These are phyloP conservation scores for Drosophila maculinotata DNA, from an alignment of 2,888 invertebrate species.

Conservation along the genomic window DNA sequence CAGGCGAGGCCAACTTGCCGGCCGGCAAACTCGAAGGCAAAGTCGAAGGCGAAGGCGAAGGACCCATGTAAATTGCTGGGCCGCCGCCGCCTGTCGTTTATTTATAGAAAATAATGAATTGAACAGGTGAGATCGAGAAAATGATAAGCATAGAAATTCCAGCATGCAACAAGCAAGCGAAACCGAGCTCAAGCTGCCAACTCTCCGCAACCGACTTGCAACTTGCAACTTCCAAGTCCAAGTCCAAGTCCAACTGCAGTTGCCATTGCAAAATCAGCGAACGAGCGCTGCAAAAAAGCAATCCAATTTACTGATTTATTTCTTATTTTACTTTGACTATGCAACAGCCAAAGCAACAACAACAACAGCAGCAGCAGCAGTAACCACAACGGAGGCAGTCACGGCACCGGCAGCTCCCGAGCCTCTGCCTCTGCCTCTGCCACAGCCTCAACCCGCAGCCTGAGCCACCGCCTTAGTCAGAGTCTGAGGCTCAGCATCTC, in stretches of 20 bases:
- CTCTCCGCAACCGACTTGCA: constrained; percentile 7
- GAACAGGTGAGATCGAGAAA: constrained; percentile 81
- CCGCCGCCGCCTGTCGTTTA: constrained; percentile 66
- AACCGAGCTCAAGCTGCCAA: constrained; percentile 17
- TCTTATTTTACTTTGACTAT: constrained; percentile 81
- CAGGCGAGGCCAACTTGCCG: constrained; percentile 28
- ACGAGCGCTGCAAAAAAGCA: constrained; percentile 73
- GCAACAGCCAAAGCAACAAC: constrained; percentile 56
- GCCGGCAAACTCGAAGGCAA: constrained; percentile 1
- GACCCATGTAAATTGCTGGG: constrained; percentile 70
- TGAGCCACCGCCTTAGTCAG: constrained; percentile 11
- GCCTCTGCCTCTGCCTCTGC: constrained; percentile 22
- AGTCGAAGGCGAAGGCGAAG: constrained; percentile 6
- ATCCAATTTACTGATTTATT: constrained; percentile 82
- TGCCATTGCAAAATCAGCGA: constrained; percentile 66
- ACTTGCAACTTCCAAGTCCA: constrained; percentile 20
- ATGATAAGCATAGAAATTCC: constrained; percentile 81
- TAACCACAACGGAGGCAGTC: constrained; percentile 67
- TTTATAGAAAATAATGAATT: constrained; percentile 81
- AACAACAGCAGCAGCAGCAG: constrained; percentile 39
- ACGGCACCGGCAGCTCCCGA: constrained; percentile 38
- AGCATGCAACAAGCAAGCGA: constrained; percentile 65
- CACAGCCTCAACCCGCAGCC: constrained; percentile 12
- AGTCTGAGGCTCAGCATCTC: constrained; percentile 25
- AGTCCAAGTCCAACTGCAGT: constrained; percentile 51